Evolutionary conservation across 2,113 vertebrate genomes (phyloP), one percentile per base, ranked within the genome.

Genomic region (Saguinus midas): DNA sequence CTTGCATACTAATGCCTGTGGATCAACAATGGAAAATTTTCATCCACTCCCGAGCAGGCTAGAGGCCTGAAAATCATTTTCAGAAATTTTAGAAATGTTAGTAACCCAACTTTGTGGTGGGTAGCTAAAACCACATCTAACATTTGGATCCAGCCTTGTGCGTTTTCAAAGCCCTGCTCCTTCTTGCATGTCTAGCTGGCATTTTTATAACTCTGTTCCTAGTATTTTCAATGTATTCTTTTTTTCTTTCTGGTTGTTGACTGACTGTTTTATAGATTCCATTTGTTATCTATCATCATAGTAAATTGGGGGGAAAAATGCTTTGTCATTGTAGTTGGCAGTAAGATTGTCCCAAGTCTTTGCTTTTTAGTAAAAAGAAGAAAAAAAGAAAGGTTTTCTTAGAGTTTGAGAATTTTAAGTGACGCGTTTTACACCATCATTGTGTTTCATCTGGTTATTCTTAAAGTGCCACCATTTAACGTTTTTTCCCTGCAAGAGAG

Each of bases 41-140:
- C 87, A 96, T 97, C 27, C 94, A 92, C 81, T 98, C 88, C 92
- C 82, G 95, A 95, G 91, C 75, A 70, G 85, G 37, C 93, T 84
- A 61, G 1, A 1, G 32, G 96, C 91, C 95, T 97, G 96, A 97
- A 97, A 97, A 97, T 95, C 61, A 84, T 98, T 98, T 95, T 90
- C 17, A 43, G 95, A 98, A 96, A 95, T 98, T 94, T 96, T 93
- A 66, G 95, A 97, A 98, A 93, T 91, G 61, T 64, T 93, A 97
- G 93, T 84, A 90, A 97, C 85, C 79, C 73, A 84, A 66, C 76
- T 76, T 97, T 98, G 92, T 97, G 96, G 75, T 96, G 89, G 94
- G 91, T 82, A 90, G 85, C 93, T 78, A 35, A 97, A 97, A 96
- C 97, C 97, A 97, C 96, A 97, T 98, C 97, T 98, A 95, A 97